These are phyloP conservation scores for Tachycineta bicolor DNA, from an alignment of 2,113 vertebrate genomes.

Conservation along the genomic window DNA sequence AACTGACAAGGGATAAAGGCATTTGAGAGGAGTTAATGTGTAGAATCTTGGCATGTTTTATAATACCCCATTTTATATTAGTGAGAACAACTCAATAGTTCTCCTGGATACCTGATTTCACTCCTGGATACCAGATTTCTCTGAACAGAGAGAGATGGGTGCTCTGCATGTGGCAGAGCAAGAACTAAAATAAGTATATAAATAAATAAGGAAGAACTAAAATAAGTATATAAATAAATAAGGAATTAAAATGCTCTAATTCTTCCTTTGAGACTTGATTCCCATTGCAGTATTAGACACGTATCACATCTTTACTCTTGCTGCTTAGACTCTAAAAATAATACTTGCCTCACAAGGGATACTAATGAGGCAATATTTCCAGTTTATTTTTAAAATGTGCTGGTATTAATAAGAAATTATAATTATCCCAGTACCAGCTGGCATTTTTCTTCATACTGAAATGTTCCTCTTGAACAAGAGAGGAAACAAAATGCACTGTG, in stretches of 20 bases:
- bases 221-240: neutral
- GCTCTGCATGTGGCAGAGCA: neutral
- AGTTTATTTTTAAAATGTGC: slow-evolving; percentile 25
- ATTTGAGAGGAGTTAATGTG: neutral
- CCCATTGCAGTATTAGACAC: neutral
- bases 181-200: neutral
- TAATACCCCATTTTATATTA: neutral
- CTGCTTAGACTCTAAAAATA: slow-evolving; percentile 36
- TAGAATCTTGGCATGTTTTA: neutral
- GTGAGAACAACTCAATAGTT: neutral
- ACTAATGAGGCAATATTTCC: slow-evolving; percentile 38
- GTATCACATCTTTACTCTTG: neutral
- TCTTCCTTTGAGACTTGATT: slow-evolving; percentile 9
- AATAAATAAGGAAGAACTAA: neutral
- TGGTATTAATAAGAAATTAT: slow-evolving; percentile 55
- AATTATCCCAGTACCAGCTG: slow-evolving; percentile 48
- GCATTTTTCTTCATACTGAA: slow-evolving; percentile 24
- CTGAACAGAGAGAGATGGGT: neutral
- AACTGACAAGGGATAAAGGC: neutral
- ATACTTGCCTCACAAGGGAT: slow-evolving; percentile 28
- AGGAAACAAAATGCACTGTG: slow-evolving; percentile 26
- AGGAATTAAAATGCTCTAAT: neutral
- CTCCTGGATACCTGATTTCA: neutral
- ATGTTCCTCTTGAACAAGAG: slow-evolving; percentile 40
- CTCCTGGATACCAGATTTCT: neutral